Evolutionary conservation across 2,888 invertebrate genomes (phyloP), one percentile per base, ranked within the genome.

Genomic region (Neoascia interrupta): DNA sequence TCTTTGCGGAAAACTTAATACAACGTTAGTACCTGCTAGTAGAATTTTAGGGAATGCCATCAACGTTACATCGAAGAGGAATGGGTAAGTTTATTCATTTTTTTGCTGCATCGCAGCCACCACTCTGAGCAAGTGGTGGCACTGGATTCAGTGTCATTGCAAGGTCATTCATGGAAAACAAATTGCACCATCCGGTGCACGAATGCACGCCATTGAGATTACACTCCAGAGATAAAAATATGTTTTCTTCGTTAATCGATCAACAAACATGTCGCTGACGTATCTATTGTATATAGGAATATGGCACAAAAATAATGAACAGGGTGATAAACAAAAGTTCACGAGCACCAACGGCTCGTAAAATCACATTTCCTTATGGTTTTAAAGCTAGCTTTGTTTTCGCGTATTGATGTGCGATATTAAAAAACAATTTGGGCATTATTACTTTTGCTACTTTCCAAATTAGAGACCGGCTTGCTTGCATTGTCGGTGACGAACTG

Each of bases 31-130:
- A 13, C 82, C 83, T 41, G 81, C 83, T 11, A 83, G 82, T 45
- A 81, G 83, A 49, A 79, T 82, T 15, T 56, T 84, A n/a, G 76
- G 80, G 36, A 68, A 74, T 54, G 81, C 82, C 51, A 60, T 81
- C 37, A 81, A 68, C 56, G 60, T 68, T 8, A 81, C 69, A 10
- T 58, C 81, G 13, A 73, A 34, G 37, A 60, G 83, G 21, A 81
- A 82, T 51, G 81, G 82, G 84, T 84, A 82, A 82, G 83, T 5
- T 61, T 26, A 23, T 13, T 18, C 31, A 34, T 11, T 15, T 13
- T 45, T 43, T 21, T 43, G 21, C n/a, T 31, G 3, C n/a, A 31
- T 31, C 31, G 31, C n/a, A n/a, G 2, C 23, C 0, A 26, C 34
- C 13, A 4, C 16, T 16, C 37, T 18, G 31, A 6, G 18, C 18